These are phyloP conservation scores for Periplaneta americana DNA, from an alignment of 1,140 invertebrate genomes.

Conservation along the genomic window DNA sequence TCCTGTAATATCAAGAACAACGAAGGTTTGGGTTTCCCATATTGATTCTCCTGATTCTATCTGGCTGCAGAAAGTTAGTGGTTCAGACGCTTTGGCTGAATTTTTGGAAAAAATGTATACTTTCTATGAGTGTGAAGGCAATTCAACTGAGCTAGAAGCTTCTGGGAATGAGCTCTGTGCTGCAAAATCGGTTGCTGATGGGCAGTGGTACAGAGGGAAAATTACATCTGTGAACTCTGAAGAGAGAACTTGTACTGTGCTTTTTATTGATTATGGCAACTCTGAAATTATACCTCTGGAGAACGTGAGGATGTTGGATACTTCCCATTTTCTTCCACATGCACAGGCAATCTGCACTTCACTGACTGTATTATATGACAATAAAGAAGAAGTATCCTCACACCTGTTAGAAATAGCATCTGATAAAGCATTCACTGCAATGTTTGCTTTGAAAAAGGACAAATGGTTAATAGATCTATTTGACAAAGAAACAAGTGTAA, in stretches of 20 bases:
- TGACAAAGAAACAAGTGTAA: constrained; percentile 35
- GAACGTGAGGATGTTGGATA: constrained; percentile 19
- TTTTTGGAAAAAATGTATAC: constrained; percentile 47
- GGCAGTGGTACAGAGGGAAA: constrained; percentile 46
- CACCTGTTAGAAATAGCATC: constrained; percentile 21
- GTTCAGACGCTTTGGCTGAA: constrained; percentile 35
- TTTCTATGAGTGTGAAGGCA: constrained; percentile 46
- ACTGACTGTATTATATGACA: constrained; percentile 30
- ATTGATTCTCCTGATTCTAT: constrained; percentile 44
- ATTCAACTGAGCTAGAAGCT: constrained; percentile 7
- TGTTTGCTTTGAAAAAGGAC: constrained; percentile 30
- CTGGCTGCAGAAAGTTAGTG: constrained; percentile 49
- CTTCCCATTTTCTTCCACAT: constrained; percentile 32
- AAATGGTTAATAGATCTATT: constrained; percentile 37
- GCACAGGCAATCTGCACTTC: constrained; percentile 45
- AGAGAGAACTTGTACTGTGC: constrained; percentile 25
- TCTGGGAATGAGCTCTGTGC: constrained; percentile 45
- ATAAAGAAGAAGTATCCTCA: constrained; percentile 25
- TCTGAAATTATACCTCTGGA: constrained; percentile 31
- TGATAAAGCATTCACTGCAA: constrained; percentile 28
- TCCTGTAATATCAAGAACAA: constrained; percentile 46
- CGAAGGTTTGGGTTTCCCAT: constrained; percentile 43
- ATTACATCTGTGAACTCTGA: constrained; percentile 19
- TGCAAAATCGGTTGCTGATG: constrained; percentile 46
- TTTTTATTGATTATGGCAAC: constrained; percentile 51